Evolutionary conservation across 2,888 invertebrate genomes (phyloP).

Genomic region (Onchidella celtica): DNA sequence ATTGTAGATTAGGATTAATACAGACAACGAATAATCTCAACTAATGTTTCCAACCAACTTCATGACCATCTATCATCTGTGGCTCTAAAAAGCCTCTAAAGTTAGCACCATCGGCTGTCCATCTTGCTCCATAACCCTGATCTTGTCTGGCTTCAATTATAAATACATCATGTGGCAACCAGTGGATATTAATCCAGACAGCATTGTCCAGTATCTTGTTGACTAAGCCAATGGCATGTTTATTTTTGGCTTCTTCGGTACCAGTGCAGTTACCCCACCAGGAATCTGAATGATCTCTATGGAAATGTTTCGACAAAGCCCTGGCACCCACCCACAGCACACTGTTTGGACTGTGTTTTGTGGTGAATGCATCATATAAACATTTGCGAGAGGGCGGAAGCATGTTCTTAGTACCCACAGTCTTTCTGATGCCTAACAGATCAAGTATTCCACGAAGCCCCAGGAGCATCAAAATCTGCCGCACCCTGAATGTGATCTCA

Average conservation of each 20-base stretch:
- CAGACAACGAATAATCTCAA: too few relatives aligned
- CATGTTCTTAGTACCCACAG: conserved; percentile 73
- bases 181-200: conserved; percentile 79
- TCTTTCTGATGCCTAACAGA: conserved; percentile 76
- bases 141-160: conserved; percentile 48
- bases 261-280: conserved; percentile 79
- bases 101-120: conserved; percentile 74
- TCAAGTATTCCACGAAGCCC: conserved; percentile 76
- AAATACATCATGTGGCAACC: conserved; percentile 73
- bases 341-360: conserved; percentile 69
- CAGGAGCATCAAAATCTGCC: conserved; percentile 68
- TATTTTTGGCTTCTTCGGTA: conserved; percentile 76
- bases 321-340: conserved; percentile 76
- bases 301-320: conserved; percentile 77
- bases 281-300: conserved; percentile 72
- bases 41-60: conserved; percentile 76
- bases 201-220: conserved; percentile 75
- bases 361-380: conserved; percentile 69
- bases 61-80: conserved; percentile 78
- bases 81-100: conserved; percentile 79
- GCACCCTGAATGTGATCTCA: conserved; percentile 68
- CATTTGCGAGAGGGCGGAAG: conserved; percentile 71
- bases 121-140: conserved; percentile 77
- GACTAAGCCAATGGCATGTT: conserved; percentile 69
- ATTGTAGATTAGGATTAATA: too few relatives aligned